Conservation (phyloP, 1,140 invertebrate species). For the Drosophila repletoides region DNA sequence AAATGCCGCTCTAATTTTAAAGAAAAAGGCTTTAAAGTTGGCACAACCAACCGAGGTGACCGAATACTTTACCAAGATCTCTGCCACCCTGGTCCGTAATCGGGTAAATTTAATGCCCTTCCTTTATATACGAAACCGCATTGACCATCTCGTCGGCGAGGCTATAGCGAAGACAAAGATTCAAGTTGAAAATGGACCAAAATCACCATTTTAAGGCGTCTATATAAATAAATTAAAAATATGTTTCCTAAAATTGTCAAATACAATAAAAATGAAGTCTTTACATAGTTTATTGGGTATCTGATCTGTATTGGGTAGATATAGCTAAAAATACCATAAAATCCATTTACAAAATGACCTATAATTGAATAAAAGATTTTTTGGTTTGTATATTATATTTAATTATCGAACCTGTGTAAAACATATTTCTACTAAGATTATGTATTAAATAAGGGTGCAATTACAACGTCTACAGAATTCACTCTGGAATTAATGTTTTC, state of each 20-base stretch:
- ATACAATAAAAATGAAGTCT: background rate
- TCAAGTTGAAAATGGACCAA: background rate
- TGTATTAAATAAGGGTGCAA: no score
- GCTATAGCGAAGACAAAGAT: conserved; percentile 3
- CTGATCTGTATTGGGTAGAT: no score
- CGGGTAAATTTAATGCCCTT: conserved; percentile 10
- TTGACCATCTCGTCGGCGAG: conserved; percentile 21
- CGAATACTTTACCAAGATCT: conserved; percentile 16
- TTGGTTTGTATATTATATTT: no score
- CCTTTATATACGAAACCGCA: background rate
- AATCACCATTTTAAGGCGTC: background rate
- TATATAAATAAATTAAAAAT: no score
- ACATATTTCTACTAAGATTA: no score
- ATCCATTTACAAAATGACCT: no score
- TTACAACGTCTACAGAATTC: no score
- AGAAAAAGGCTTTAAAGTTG: background rate
- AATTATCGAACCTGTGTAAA: no score
- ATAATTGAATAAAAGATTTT: no score
- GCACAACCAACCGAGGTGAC: conserved; percentile 17
- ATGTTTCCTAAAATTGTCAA: background rate
- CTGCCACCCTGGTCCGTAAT: conserved; percentile 10
- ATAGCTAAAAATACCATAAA: no score
- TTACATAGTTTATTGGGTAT: no score
- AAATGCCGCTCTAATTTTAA: background rate
- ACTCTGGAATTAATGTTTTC: no score